Evolutionary conservation across 2,888 invertebrate genomes (phyloP).

Genomic region (Synanthedon formicaeformis): DNA sequence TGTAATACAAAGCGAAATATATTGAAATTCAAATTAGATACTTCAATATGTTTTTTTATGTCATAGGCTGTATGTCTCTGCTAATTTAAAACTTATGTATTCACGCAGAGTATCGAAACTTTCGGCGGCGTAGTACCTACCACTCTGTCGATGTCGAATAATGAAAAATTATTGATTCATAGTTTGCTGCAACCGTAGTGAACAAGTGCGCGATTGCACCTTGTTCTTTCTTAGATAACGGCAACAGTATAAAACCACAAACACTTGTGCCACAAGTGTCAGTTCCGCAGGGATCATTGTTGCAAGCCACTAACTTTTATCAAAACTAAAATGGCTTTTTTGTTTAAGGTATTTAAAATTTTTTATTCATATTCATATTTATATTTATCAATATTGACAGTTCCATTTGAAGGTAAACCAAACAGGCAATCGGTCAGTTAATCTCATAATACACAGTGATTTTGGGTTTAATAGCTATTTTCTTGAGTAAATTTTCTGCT

Average conservation of each 20-base stretch:
- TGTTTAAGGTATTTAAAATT: conserved; percentile 41
- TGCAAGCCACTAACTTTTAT: conserved; percentile 18
- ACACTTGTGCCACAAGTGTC: conserved; percentile 26
- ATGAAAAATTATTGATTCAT: conserved; percentile 66
- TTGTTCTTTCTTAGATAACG: conserved; percentile 39
- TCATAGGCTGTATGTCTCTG: too few species aligned
- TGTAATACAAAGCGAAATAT: too few species aligned
- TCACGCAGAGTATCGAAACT: conserved; percentile 36
- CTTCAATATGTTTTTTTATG: too few species aligned
- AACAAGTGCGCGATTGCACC: conserved; percentile 54
- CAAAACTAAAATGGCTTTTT: conserved; percentile 41
- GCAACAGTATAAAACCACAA: conserved; percentile 52
- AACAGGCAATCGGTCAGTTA: neutral
- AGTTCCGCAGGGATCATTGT: conserved; percentile 44
- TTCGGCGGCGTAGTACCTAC: conserved; percentile 32
- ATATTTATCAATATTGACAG: neutral
- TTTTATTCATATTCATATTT: too few species aligned
- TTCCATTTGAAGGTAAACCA: neutral
- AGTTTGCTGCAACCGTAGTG: conserved; percentile 49
- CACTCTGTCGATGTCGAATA: conserved; percentile 26
- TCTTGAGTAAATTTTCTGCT: neutral
- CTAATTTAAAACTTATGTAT: conserved; percentile 1
- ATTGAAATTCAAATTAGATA: too few species aligned
- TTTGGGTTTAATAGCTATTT: neutral
- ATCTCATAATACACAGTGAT: too few species aligned